Evolutionary conservation across 2,888 invertebrate species (phyloP).

Genomic region (Drosophila hamatofila): DNA sequence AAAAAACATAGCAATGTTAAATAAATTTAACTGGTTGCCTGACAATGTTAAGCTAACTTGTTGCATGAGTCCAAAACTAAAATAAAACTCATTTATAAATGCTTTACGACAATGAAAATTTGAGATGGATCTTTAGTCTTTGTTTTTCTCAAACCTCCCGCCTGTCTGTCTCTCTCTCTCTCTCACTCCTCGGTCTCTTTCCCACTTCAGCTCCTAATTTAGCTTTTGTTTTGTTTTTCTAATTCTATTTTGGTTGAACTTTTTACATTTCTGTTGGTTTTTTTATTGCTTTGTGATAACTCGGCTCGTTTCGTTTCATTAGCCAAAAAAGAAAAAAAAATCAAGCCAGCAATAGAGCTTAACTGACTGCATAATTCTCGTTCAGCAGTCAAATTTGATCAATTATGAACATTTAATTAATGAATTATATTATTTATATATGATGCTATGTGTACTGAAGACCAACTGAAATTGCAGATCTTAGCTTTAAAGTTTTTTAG

Average conservation of each 20-base stretch:
- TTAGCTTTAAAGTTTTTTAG: not conserved
- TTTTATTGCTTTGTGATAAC: conserved; percentile 65
- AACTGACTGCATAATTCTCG: not conserved
- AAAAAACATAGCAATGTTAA: not conserved
- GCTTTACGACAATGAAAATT: conserved; percentile 45
- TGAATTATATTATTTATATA: not conserved
- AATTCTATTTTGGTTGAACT: conserved; percentile 55
- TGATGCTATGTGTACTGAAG: not conserved
- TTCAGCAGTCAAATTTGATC: not conserved
- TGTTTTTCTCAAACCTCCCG: not conserved
- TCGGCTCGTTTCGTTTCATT: conserved; percentile 58
- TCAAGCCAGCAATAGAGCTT: not conserved
- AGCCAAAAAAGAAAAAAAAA: conserved; percentile 57
- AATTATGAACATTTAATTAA: not conserved
- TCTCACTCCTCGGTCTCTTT: too few species aligned
- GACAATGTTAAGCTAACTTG: conserved; percentile 6
- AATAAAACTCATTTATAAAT: conserved; percentile 22
- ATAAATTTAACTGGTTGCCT: not conserved
- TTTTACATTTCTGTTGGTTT: conserved; percentile 55
- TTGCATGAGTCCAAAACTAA: conserved; percentile 19
- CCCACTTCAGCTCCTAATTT: conserved; percentile 60
- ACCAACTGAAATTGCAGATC: not conserved
- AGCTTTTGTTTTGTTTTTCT: conserved; percentile 62
- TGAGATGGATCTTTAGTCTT: conserved; percentile 11
- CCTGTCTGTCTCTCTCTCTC: not conserved